Conservation (phyloP, 2,797 vertebrate species). For the Podarcis lilfordi region DNA sequence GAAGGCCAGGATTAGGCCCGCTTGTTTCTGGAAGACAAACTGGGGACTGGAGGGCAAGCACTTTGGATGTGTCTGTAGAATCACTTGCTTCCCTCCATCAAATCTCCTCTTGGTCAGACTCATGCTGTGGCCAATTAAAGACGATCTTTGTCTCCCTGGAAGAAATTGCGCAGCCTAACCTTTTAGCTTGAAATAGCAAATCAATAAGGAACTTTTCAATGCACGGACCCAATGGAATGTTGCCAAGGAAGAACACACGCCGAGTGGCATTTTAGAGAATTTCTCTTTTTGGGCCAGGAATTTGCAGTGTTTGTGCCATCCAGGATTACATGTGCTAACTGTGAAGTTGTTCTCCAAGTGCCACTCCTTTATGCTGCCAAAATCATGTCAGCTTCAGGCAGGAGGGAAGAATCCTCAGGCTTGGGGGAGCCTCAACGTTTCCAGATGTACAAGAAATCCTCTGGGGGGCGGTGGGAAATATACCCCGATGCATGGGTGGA, state of each 20-base stretch:
- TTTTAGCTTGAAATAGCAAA: conserved; percentile 12
- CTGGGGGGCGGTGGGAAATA: too few species aligned
- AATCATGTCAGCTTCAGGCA: not conserved
- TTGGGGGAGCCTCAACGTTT: too few species aligned
- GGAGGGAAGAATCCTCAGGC: too few species aligned
- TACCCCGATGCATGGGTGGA: too few species aligned
- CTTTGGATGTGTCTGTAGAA: not conserved
- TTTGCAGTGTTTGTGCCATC: not conserved
- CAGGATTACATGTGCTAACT: accelerated
- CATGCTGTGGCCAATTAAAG: conserved; percentile 9
- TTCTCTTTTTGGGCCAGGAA: not conserved
- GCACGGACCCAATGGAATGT: not conserved
- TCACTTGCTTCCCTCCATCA: not conserved
- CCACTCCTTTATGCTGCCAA: not conserved
- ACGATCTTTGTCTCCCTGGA: conserved; percentile 1
- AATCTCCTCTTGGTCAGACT: not conserved
- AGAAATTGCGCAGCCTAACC: not conserved
- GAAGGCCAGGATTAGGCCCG: not conserved
- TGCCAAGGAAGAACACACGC: not conserved
- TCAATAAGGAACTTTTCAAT: conserved; percentile 25
- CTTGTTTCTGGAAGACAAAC: not conserved
- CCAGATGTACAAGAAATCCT: too few species aligned
- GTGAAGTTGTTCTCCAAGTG: not conserved
- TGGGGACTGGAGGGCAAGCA: too few species aligned
- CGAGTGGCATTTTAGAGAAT: not conserved